Base-by-base conservation (phyloP, 2,888 invertebrate genomes). In the Nudaria mundana region DNA sequence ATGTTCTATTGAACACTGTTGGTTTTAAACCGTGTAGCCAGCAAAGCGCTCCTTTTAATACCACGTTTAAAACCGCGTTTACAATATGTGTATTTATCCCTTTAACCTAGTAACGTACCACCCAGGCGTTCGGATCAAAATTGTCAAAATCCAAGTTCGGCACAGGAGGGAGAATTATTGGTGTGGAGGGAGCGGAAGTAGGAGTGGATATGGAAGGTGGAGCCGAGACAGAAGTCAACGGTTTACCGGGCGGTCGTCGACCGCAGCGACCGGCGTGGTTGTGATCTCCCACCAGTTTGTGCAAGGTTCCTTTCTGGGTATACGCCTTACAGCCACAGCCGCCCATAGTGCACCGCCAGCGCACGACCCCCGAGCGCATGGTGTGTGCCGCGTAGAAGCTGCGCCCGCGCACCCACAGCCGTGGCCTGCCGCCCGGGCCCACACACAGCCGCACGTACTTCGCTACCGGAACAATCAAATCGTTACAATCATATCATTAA, bases 311-410 rank as follows among this genome's bases (percentile, higher is more conserved):
- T 48, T 81, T 81, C 57, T 85, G 85, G 7, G 87, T 88, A 71
- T 88, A 87, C 2, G 87, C 87, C 56, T 88, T 88, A 62, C 87
- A 88, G 15, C 85, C 85, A 51, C 87, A 88, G 30, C 87, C 87
- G 38, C 87, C 87, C 87, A 88, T 87, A 1, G 87, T 88, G 63
- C 87, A 88, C 0, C 87, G 80, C 87, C 87, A 87, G 48, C 87
- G 84, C 38, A 87, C 87, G 10, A 86, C 78, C 29, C 87, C 87
- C 5, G 87, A 88, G 30, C 87, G 81, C 87, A 88, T 88, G 6
- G 87, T 88, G 57, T 88, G 87, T 44, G 87, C 87, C 37, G 86
- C 86, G 67, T 88, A 88, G 63, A 88, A 88, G 52, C 87, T 88
- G 59, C 85, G 83, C 38, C 87, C 87, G 50, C 81, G 78, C 52